Conservation (phyloP, 2,888 invertebrate species). For the Halictus ligatus region DNA sequence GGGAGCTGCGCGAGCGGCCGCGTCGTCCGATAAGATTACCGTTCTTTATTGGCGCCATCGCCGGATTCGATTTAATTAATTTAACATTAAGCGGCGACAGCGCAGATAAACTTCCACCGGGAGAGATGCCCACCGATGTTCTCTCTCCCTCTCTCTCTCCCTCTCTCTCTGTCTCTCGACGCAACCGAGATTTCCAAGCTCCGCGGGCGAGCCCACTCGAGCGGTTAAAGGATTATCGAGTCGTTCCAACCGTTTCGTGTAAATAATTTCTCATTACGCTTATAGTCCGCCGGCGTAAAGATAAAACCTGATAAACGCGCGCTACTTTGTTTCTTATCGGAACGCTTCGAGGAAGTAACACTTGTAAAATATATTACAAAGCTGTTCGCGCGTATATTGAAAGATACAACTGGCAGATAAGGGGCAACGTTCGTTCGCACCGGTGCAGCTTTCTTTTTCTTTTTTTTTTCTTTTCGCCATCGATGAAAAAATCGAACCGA, state of each 20-base stretch:
- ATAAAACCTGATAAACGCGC: conserved; percentile 58
- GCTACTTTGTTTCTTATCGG: conserved; percentile 62
- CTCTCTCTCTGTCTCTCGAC: neutral
- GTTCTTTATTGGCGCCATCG: conserved; percentile 45
- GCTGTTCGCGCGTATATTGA: conserved; percentile 46
- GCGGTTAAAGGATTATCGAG: conserved; percentile 12
- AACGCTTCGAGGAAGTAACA: conserved; percentile 61
- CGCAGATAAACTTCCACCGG: conserved; percentile 25
- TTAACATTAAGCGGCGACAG: conserved; percentile 45
- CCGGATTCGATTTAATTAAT: conserved; percentile 51
- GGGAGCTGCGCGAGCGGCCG: conserved; percentile 26
- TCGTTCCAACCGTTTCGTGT: conserved; percentile 11
- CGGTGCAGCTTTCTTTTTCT: neutral
- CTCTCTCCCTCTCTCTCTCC: neutral
- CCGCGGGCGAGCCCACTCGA: neutral
- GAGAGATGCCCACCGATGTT: neutral
- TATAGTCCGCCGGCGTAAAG: conserved; percentile 51
- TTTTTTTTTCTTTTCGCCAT: neutral
- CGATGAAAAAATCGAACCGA: neutral
- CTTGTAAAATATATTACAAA: conserved; percentile 64
- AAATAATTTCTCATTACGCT: conserved; percentile 67
- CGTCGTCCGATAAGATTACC: conserved; percentile 47
- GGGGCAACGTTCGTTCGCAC: neutral
- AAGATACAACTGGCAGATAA: conserved; percentile 64
- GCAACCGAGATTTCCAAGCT: neutral